Conservation (phyloP, 30 jellyfish, hydroid and myxozoan genomes). For the Aurelia aurita region DNA sequence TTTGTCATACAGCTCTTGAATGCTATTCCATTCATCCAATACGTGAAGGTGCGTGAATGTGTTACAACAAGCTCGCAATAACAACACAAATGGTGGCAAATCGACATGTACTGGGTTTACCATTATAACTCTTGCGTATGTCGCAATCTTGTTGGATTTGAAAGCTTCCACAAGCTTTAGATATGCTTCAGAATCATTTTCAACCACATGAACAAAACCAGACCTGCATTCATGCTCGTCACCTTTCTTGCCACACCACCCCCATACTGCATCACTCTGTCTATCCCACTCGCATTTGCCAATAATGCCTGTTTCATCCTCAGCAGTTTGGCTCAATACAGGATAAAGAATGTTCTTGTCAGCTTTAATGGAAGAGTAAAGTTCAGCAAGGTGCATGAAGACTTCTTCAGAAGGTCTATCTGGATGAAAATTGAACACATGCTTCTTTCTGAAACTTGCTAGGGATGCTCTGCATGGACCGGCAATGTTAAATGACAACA, state of each 20-base stretch:
- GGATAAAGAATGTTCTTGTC: slow-evolving; percentile 14
- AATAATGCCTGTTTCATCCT: slow-evolving; percentile 24
- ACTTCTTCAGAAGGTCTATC: slow-evolving; percentile 18
- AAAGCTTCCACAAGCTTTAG: slow-evolving; percentile 42
- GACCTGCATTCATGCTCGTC: not conserved
- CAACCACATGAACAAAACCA: too few relatives aligned
- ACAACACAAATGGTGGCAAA: slow-evolving; percentile 9
- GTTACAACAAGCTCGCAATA: not conserved
- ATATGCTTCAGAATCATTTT: slow-evolving; percentile 24
- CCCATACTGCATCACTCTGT: slow-evolving; percentile 36
- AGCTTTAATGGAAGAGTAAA: slow-evolving; percentile 21
- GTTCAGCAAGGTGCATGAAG: slow-evolving; percentile 36
- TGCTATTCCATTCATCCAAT: too few relatives aligned
- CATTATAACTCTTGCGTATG: slow-evolving; percentile 39
- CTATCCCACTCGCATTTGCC: slow-evolving; percentile 30
- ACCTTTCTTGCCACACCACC: slow-evolving; percentile 33
- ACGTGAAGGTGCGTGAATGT: too few relatives aligned
- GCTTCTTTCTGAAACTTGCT: slow-evolving; percentile 30
- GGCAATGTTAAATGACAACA: slow-evolving; percentile 16
- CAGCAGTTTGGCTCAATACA: slow-evolving; percentile 37
- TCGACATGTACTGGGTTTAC: slow-evolving; percentile 39
- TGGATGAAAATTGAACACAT: slow-evolving; percentile 16
- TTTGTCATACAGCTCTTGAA: slow-evolving; percentile 12
- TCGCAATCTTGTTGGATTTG: slow-evolving; percentile 15
- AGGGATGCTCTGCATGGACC: slow-evolving; percentile 36